Conservation (phyloP, 2,797 vertebrate species). For the Gymnothorax javanicus region DNA sequence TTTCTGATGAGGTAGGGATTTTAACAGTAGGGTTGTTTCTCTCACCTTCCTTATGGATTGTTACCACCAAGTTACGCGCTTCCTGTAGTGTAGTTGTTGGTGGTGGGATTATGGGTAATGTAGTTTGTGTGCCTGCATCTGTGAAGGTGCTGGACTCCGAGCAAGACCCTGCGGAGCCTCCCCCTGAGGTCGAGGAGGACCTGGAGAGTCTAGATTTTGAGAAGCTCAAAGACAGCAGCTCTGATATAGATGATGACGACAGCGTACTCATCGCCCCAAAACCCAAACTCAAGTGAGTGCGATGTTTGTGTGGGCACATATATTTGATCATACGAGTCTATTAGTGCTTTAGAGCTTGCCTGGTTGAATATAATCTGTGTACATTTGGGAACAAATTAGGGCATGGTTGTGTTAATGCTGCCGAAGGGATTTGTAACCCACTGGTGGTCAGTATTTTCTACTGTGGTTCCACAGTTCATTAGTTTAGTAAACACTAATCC, state of each 20-base stretch:
- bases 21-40: background rate
- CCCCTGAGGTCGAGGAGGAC: constrained; percentile 92
- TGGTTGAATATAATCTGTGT: background rate
- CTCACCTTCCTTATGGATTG: background rate
- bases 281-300: constrained; percentile 91
- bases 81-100: background rate
- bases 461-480: background rate
- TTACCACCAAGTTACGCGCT: background rate
- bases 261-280: constrained; percentile 96
- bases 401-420: constrained; percentile 18
- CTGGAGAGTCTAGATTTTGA: constrained; percentile 93
- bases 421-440: background rate
- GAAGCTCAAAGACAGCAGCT: constrained; percentile 94
- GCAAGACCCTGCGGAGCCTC: constrained; percentile 89
- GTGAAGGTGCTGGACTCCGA: constrained; percentile 91
- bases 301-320: background rate
- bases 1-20: constrained; percentile 89
- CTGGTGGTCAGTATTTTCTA: background rate
- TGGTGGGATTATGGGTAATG: no score
- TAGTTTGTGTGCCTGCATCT: constrained; percentile 6
- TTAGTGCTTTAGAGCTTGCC: background rate
- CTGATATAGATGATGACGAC: constrained; percentile 95
- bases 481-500: background rate
- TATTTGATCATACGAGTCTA: background rate
- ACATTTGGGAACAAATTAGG: no score